Base-by-base conservation (phyloP, 2,113 vertebrate genomes). In the Collichthys lucidus region DNA sequence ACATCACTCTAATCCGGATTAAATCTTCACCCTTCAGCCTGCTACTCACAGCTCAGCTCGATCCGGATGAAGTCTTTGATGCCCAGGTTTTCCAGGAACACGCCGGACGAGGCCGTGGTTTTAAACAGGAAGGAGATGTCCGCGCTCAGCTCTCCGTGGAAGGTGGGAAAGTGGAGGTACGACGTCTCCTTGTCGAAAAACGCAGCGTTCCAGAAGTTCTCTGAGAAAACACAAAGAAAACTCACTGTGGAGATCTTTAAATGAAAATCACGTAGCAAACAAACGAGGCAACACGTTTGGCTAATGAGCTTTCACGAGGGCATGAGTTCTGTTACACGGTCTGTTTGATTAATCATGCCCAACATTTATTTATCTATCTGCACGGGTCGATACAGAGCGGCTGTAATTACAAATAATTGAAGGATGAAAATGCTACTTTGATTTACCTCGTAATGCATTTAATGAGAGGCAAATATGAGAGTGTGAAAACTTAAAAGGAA, bases 41-140 rank as follows among this genome's bases (percentile, higher is more conserved):
- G 61, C 49, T 65, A 86, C 89, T 97, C 93, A 98, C 97, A 96
- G 87, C 94, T 93, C 63, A 99, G 93, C 59, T 99, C 97, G 87
- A 99, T 96, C 19, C 97, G 95, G 82, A 99, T 97, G 89, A 98
- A 99, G 80, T 99, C 97, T 50, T 95, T 96, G 91, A 99, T 98
- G 84, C 97, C 98, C 62, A 99, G 92, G 88, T 98, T 99, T 90
- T 99, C 98, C 91, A 99, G 93, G 95, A 99, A 98, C 3, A 99
- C 95, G 3, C 98, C 98, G 0, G 97, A 97, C 0, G 96, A 93
- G 24, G 97, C 95, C 29, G 95, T 96, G 75, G 98, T 99, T 91
- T 99, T 99, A 79, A 99, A 99, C 87, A 97, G 96, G 94, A 99
- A 98, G 20, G 98, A 97, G 50, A 99, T 94, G 55, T 99, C 98